These are phyloP conservation scores for Oenanthe oenanthe DNA, from an alignment of 2,113 vertebrate species.

Conservation along the genomic window DNA sequence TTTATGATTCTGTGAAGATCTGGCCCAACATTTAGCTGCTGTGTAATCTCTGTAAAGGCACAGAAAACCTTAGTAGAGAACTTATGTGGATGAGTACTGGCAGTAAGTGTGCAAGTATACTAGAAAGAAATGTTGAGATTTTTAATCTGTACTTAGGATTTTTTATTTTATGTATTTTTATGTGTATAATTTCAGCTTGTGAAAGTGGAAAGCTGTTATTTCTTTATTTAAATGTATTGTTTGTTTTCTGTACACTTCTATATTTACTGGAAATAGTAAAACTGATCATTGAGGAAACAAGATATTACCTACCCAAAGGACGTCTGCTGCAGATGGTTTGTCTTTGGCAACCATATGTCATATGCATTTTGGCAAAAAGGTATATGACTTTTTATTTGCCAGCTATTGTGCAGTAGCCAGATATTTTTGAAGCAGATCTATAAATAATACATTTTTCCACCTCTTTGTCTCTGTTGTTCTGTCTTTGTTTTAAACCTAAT, in stretches of 20 bases:
- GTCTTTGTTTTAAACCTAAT: background rate
- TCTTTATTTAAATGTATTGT: background rate
- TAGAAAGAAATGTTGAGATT: background rate
- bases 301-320: background rate
- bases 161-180: background rate
- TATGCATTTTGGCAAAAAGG: conserved; percentile 24
- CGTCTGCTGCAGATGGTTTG: conserved; percentile 26
- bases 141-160: background rate
- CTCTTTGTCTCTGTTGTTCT: background rate
- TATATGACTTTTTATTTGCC: conserved; percentile 7
- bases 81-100: background rate
- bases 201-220: background rate
- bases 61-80: background rate
- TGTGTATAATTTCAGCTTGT: background rate
- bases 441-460: background rate
- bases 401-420: background rate
- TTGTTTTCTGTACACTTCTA: background rate
- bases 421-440: conserved; percentile 3
- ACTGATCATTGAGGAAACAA: background rate
- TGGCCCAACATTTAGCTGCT: background rate
- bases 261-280: background rate
- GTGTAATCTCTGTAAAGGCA: background rate
- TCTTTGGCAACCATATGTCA: conserved; percentile 18
- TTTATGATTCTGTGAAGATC: background rate
- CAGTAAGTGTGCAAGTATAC: background rate